Conservation (phyloP, 2,113 vertebrate genomes). For the Pterocles gutturalis region DNA sequence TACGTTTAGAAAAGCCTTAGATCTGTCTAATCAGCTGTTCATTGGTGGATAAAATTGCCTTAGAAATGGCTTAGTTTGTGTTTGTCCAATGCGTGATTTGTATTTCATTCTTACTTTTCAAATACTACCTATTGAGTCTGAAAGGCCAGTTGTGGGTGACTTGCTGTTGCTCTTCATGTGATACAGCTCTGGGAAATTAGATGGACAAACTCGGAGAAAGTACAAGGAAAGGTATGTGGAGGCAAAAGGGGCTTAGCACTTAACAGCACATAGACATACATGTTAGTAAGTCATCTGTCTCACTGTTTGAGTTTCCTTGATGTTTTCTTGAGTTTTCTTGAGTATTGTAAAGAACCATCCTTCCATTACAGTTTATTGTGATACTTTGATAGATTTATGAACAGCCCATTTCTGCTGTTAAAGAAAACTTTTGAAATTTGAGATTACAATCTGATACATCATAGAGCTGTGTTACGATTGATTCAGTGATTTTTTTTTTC, state of each 20-base stretch:
- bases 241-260: not conserved
- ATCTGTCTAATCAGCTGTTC: not conserved
- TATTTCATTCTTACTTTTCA: not conserved
- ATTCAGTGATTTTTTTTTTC: not conserved
- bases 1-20: not conserved
- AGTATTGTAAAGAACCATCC: not conserved
- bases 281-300: not conserved
- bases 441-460: not conserved
- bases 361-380: not conserved
- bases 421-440: not conserved
- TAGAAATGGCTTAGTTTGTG: not conserved
- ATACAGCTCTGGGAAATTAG: not conserved
- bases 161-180: not conserved
- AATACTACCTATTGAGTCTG: not conserved
- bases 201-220: not conserved
- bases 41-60: not conserved
- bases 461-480: not conserved
- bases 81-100: not conserved
- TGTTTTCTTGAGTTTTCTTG: not conserved
- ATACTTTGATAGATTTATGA: not conserved
- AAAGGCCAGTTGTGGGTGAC: not conserved
- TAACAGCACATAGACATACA: not conserved
- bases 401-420: not conserved
- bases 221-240: not conserved
- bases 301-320: not conserved